Percentiles rank a stretch among this genome's conserved stretches.
These are phyloP conservation scores for Semnopithecus entellus DNA, from an alignment of 2,113 vertebrate genomes.

Conservation along the genomic window DNA sequence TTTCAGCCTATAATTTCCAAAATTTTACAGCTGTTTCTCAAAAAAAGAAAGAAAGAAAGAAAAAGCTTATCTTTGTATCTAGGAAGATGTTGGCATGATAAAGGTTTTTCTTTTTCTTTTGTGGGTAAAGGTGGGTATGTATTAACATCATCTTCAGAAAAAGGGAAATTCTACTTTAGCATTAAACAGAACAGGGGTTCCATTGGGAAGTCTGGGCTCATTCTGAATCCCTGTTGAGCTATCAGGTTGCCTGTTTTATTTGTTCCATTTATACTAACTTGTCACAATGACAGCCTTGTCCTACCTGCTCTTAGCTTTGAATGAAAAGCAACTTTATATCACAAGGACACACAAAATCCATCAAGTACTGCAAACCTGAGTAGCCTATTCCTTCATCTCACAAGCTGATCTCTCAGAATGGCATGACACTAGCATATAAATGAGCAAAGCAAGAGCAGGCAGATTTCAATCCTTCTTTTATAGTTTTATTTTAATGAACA, in stretches of 20 bases:
- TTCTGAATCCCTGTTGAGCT: neutral
- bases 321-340: conserved; percentile 24
- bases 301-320: neutral
- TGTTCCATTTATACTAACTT: conserved; percentile 26
- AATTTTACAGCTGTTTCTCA: neutral
- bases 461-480: neutral
- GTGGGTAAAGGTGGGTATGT: neutral
- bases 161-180: neutral
- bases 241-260: neutral
- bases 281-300: conserved; percentile 8
- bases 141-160: neutral
- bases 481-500: neutral
- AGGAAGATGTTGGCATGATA: neutral
- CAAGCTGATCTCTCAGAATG: neutral
- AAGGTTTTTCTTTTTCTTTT: neutral
- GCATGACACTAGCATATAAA: neutral
- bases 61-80: neutral
- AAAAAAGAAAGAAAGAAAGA: neutral
- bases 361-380: neutral
- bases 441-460: neutral
- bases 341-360: neutral
- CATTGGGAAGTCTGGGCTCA: neutral
- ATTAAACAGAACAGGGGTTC: neutral
- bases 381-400: neutral
- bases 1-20: neutral